These are phyloP conservation scores for Pogonocherus hispidulus DNA, from an alignment of 2,888 invertebrate genomes.

Conservation along the genomic window DNA sequence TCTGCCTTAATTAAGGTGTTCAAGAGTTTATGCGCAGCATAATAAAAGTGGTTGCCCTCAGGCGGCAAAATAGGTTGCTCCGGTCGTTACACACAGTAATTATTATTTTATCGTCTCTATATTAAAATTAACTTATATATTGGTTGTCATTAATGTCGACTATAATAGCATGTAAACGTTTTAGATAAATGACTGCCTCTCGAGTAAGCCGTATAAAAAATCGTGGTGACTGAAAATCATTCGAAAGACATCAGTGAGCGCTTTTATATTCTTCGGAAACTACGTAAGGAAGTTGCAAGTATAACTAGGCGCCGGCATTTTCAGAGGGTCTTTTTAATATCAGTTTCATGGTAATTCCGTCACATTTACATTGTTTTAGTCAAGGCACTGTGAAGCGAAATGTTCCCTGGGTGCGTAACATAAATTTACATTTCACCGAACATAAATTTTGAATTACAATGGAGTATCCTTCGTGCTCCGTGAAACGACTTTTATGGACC, in stretches of 20 bases:
- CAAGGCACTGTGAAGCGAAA: constrained; percentile 24
- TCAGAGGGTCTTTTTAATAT: constrained; percentile 35
- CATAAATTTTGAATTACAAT: constrained; percentile 36
- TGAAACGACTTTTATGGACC: constrained; percentile 9
- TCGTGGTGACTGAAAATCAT: not conserved
- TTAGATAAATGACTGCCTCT: not conserved
- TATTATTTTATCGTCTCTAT: no score
- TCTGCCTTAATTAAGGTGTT: no score
- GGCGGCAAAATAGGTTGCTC: no score
- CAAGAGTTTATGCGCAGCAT: no score
- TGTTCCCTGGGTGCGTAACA: constrained; percentile 25
- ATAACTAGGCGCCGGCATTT: constrained; percentile 15
- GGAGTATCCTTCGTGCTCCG: not conserved
- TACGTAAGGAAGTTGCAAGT: not conserved
- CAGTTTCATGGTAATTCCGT: constrained; percentile 36
- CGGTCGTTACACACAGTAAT: no score
- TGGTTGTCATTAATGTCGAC: not conserved
- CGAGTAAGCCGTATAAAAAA: not conserved
- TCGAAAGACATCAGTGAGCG: not conserved
- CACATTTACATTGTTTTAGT: constrained; percentile 37
- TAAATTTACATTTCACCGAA: constrained; percentile 30
- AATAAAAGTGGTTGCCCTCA: no score
- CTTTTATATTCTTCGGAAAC: not conserved
- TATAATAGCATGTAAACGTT: not conserved
- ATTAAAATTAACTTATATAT: not conserved